Conservation (phyloP, 37 sponge, comb jelly and placozoan genomes). For the Bolinopsis microptera region DNA sequence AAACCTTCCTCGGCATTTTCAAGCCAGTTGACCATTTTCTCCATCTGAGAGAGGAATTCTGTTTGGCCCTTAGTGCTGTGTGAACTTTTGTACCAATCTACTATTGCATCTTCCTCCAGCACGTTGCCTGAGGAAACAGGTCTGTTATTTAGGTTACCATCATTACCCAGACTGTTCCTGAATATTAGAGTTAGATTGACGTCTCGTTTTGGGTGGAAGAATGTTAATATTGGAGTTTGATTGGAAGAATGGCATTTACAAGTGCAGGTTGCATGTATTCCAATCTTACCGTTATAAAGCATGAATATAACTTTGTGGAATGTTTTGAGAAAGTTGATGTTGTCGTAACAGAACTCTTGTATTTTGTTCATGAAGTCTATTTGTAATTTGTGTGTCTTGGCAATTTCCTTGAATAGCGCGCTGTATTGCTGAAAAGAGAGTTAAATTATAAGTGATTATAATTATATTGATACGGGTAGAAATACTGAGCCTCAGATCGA, state of each 20-base stretch:
- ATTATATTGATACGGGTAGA: background rate
- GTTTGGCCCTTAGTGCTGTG: slow-evolving; percentile 83
- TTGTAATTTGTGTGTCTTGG: slow-evolving; percentile 66
- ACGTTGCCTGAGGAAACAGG: slow-evolving; percentile 74
- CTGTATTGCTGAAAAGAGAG: slow-evolving; percentile 40
- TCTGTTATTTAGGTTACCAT: background rate
- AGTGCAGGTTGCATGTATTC: too few relatives aligned
- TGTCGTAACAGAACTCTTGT: slow-evolving; percentile 93
- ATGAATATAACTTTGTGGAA: slow-evolving; percentile 90
- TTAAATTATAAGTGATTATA: too few relatives aligned
- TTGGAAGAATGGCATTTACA: too few relatives aligned
- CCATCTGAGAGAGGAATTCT: slow-evolving; percentile 85
- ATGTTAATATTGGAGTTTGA: too few relatives aligned
- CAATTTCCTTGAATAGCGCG: background rate
- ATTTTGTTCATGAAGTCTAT: slow-evolving; percentile 80
- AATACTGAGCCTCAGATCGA: background rate
- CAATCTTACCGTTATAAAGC: slow-evolving; percentile 84
- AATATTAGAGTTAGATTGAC: too few relatives aligned
- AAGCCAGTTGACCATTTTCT: slow-evolving; percentile 93
- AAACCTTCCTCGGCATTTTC: slow-evolving; percentile 86
- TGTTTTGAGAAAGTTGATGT: slow-evolving; percentile 81
- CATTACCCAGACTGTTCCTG: too few relatives aligned
- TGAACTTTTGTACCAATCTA: slow-evolving; percentile 88
- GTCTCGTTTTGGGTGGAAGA: too few relatives aligned
- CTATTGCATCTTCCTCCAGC: slow-evolving; percentile 83